Evolutionary conservation across 2,888 invertebrate species (phyloP).

Genomic region (Ophion ellenae): DNA sequence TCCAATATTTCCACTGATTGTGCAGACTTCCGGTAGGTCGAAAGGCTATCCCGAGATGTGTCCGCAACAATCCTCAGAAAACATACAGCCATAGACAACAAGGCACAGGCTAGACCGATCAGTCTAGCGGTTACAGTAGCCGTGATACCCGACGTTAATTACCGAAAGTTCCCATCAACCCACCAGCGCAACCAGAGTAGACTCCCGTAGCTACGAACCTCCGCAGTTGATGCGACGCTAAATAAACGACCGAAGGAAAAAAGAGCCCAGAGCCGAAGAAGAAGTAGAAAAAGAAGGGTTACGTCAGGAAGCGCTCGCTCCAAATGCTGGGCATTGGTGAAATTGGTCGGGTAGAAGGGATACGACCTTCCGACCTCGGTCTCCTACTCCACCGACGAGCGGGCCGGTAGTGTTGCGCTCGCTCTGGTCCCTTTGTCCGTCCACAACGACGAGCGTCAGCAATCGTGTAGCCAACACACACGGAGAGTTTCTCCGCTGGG

Average conservation of each 20-base stretch:
- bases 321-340: conserved; percentile 79
- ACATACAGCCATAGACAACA: not conserved
- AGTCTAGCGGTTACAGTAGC: not conserved
- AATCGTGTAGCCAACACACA: conserved; percentile 37
- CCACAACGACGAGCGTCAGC: conserved; percentile 38
- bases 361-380: conserved; percentile 74
- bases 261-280: not conserved
- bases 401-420: conserved; percentile 30
- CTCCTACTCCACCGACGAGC: conserved; percentile 1
- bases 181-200: not conserved
- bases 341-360: conserved; percentile 74
- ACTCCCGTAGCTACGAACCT: not conserved
- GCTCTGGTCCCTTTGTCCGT: conserved; percentile 63
- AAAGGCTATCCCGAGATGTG: too few species aligned
- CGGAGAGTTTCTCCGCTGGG: conserved; percentile 29
- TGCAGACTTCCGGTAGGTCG: too few species aligned
- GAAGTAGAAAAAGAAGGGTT: conserved; percentile 15
- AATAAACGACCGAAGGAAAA: not conserved
- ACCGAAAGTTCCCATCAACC: not conserved
- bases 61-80: too few species aligned
- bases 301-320: conserved; percentile 77
- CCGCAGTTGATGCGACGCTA: not conserved
- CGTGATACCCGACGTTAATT: not conserved
- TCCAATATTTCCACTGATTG: not conserved
- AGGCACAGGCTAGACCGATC: not conserved